phyloP scores from a whole-genome alignment of 2,797 vertebrate species.

The Triplophysa bombifrons region DNA sequence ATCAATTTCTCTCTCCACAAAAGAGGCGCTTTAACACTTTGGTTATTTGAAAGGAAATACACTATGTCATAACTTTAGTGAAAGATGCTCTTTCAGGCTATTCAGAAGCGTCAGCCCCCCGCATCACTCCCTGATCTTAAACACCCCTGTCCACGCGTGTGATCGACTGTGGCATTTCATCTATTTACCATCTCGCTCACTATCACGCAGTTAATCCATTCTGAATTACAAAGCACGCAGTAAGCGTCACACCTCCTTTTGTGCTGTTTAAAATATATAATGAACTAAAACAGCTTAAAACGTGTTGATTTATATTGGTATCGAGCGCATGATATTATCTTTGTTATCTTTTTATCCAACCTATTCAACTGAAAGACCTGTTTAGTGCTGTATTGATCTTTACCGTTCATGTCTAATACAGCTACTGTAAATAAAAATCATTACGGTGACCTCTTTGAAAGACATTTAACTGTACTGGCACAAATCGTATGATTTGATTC shows the following conservation, averaged over 20 bases:
- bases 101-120: slow-evolving; percentile 73
- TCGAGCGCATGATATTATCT: slow-evolving; percentile 29
- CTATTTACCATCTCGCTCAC: slow-evolving; percentile 54
- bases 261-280: slow-evolving; percentile 9
- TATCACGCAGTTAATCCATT: slow-evolving; percentile 15
- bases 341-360: slow-evolving; percentile 19
- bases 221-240: slow-evolving; percentile 28
- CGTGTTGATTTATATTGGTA: not conserved
- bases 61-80: slow-evolving; percentile 79
- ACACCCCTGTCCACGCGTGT: slow-evolving; percentile 72
- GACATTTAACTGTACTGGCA: slow-evolving; percentile 24
- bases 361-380: slow-evolving; percentile 35
- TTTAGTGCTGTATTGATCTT: slow-evolving; percentile 32
- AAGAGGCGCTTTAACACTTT: slow-evolving; percentile 80
- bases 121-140: slow-evolving; percentile 63
- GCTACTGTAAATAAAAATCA: slow-evolving; percentile 45
- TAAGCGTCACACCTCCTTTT: slow-evolving; percentile 26
- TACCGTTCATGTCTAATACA: slow-evolving; percentile 4
- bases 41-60: slow-evolving; percentile 82
- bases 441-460: slow-evolving; percentile 38
- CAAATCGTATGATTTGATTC: slow-evolving; percentile 28
- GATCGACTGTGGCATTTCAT: slow-evolving; percentile 52
- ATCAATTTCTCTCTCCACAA: slow-evolving; percentile 80
- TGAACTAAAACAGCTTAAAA: slow-evolving; percentile 25
- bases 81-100: slow-evolving; percentile 66